Base-by-base conservation (phyloP, 2,113 vertebrate species). In the Daphoenositta chrysoptera region DNA sequence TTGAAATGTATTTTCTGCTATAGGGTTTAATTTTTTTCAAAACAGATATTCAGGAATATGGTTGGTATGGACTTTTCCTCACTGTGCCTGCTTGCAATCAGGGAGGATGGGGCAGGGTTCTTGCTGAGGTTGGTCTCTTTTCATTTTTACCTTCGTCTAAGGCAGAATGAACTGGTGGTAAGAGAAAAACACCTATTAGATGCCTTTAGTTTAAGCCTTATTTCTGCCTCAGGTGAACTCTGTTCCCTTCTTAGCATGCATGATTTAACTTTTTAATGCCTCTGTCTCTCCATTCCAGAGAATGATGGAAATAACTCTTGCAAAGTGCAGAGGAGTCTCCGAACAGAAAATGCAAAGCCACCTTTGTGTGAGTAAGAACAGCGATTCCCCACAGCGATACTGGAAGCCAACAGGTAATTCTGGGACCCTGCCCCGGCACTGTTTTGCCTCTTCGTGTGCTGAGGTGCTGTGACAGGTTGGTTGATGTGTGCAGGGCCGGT, bases 241-340 rank as follows among this genome's bases (percentile, higher is more conserved):
- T 64, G 42, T 93, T 91, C 90, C 79, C n/a, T 92, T 71, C 79
- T 96, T 93, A 93, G 51, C 65, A 81, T 87, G 87, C 69, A 37
- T 56, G 76, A 93, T 83, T 94, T 92, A 93, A 95, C 93, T 92
- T 96, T 51, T 77, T 87, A 77, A 81, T 88, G 90, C 42, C 45
- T 95, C 82, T 85, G 45, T 77, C 82, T 85, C 78, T 50, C 57
- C 64, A 8, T 60, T 87, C 65, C 19, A 14, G 65, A 87, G 91
- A 89, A 79, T 3, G 31, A 84, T 72, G 77, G 81, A 91, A 94
- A 92, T 92, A 64, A 87, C 56, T 77, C 71, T 40, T 48, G 51
- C 19, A 63, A 90, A 82, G 81, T 6, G 47, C 58, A 48, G 33
- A 24, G 5, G 37, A 61, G 42, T 90, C 80, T 77, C 65, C 82